Base-by-base conservation (phyloP, 2,888 invertebrate species). In the Oscheius onirici region DNA sequence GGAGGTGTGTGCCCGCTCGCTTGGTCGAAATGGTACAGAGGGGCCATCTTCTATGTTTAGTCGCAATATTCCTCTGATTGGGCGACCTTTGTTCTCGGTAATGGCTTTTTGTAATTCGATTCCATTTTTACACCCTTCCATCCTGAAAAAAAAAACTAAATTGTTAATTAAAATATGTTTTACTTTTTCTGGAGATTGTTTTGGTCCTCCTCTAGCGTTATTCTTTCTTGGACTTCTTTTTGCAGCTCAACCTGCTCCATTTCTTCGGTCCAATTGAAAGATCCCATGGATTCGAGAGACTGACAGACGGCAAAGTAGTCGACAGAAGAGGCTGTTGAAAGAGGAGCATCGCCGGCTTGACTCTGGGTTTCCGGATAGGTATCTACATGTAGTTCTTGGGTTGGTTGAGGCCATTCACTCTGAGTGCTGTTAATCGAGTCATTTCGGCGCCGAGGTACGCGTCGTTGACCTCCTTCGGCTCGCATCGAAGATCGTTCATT, bases 391-490 rank as follows among this genome's bases (percentile, higher is more conserved):
- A 65, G n/a, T 28, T 71, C 71, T 54, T 71, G 65, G 0, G 69
- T 40, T 3, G 57, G 41, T 26, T 67, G 58, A 5, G 80, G 80
- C 71, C 76, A 72, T 63, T 80, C 80, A 28, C 69, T 69, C 57
- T 80, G 79, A n/a, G 82, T 82, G 60, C 75, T 75, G 52, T 79
- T 80, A 8, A 80, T 77, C 44, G 82, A 82, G 58, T 80, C 80
- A 69, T 82, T 82, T 17, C 81, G 63, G 15, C 75, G 61, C 22
- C 78, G 69, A 3, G 55, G 68, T 10, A 20, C 65, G 17, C 69
- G n/a, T 26, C 69, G n/a, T 13, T 55, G 46, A n/a, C 72, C 61
- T n/a, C 17, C 22, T 22, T 78, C 80, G 0, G 78, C 74, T 22
- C 80, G 71, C 77, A 80, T 78, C 44, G 80, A 80, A 0, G 80